phyloP scores from a whole-genome alignment of 1,140 invertebrate species.

The Myzus persicae region DNA sequence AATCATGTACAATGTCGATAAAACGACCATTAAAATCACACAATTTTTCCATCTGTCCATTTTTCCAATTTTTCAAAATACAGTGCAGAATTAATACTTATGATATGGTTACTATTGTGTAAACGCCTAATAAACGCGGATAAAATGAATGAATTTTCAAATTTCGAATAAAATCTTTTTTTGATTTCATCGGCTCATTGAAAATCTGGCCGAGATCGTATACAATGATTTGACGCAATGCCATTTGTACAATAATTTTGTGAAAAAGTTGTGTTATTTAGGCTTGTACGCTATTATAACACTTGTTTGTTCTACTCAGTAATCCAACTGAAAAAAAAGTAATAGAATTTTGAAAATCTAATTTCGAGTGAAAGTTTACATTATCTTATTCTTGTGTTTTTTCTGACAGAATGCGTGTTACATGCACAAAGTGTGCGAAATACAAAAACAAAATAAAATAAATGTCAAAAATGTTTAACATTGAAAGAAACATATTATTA shows the following conservation, averaged over 20 bases:
- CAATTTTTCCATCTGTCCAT: no score
- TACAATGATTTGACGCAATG: background rate
- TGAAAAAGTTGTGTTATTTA: background rate
- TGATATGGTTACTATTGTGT: background rate
- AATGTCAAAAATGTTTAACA: slow-evolving; percentile 8
- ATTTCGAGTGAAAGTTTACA: background rate
- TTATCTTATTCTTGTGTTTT: background rate
- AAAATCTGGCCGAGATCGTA: background rate
- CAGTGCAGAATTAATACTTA: background rate
- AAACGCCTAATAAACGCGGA: background rate
- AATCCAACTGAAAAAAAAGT: background rate
- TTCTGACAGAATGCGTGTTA: background rate
- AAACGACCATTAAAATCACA: no score
- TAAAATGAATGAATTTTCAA: no score
- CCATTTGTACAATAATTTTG: background rate
- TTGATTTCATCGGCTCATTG: background rate
- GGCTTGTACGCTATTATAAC: no score
- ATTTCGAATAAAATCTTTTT: no score
- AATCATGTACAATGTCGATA: no score
- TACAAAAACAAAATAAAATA: background rate
- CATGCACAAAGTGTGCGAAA: background rate
- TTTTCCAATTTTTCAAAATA: background rate
- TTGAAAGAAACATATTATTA: background rate
- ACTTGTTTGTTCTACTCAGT: background rate
- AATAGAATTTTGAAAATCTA: background rate